These are phyloP conservation scores for Elephantulus edwardii DNA, from an alignment of 2,113 vertebrate species.

Conservation along the genomic window DNA sequence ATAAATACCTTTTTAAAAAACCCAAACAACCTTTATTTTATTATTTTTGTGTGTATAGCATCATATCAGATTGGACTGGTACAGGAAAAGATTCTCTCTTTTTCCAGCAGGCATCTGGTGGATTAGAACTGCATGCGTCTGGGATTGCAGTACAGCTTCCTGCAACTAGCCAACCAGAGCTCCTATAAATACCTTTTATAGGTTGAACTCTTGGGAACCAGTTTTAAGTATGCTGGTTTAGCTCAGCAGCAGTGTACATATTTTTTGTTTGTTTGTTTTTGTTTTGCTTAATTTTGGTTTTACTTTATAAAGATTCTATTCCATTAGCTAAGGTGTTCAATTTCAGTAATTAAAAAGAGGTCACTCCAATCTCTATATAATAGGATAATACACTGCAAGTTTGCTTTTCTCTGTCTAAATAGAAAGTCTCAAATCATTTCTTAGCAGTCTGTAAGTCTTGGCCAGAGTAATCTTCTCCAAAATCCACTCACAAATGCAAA, in stretches of 20 bases:
- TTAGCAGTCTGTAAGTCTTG: not conserved
- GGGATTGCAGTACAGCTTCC: no score
- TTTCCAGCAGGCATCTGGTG: no score
- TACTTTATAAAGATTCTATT: slow-evolving; percentile 32
- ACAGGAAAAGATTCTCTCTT: no score
- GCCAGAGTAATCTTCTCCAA: slow-evolving; percentile 23
- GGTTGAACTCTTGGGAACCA: not conserved
- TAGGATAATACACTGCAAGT: not conserved
- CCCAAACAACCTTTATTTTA: no score
- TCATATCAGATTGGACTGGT: no score
- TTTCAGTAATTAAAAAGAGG: not conserved
- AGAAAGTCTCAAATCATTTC: slow-evolving; percentile 9
- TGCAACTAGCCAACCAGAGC: no score
- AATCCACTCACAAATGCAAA: not conserved
- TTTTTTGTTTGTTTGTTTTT: not conserved
- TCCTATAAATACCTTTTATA: not conserved
- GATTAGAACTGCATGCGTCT: no score
- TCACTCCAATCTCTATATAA: not conserved
- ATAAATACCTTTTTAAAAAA: not conserved
- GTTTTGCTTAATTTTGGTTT: not conserved
- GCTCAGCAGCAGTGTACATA: not conserved
- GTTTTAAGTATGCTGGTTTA: not conserved
- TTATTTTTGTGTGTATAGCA: no score
- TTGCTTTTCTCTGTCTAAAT: not conserved
- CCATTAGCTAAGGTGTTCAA: slow-evolving; percentile 46